Base-by-base conservation (phyloP, 2,797 vertebrate genomes). In the Serranus cabrilla region DNA sequence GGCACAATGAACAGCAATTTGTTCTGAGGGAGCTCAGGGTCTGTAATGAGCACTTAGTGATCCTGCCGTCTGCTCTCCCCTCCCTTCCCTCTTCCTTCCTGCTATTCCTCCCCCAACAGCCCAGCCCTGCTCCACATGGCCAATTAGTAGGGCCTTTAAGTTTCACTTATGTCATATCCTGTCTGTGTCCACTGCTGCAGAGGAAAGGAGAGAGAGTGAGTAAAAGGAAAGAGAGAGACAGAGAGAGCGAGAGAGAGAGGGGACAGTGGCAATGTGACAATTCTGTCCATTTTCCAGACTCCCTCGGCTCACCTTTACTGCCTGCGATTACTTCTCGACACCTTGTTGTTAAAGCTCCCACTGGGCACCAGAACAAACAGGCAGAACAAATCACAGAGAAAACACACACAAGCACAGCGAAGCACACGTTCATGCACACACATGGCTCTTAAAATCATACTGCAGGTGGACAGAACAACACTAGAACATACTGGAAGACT, bases 71-170 rank as follows among this genome's bases (percentile, higher is more conserved):
- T 45, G 45, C 76, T 65, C 64, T 70, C 57, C 71, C 80, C 42
- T 55, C 27, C 20, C 52, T 7, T 6, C 34, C 34, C 40, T 25
- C n/a, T 80, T 84, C 65, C 78, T 79, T 87, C 82, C 83, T 80
- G 56, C 40, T 42, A 80, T 62, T 79, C 47, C 67, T 61, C 47
- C 43, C 67, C 21, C 16, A 66, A 68, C 70, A 74, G 64, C 31
- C 59, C 27, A 37, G 6, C 51, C 57, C 70, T 57, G 50, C 58
- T 62, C 64, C 62, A 74, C 45, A 72, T 52, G 65, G 73, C 46
- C 65, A 86, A 85, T 84, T 89, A 88, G 68, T 14, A 3, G 1
- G 12, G 52, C 64, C 45, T 81, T 81, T 59, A 76, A 62, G 55
- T 76, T 72, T 59, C 21, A 70, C 52, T 72, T 64, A 52, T 42